Base-by-base conservation (phyloP, 2,113 vertebrate genomes). In the Chinchilla lanigera region DNA sequence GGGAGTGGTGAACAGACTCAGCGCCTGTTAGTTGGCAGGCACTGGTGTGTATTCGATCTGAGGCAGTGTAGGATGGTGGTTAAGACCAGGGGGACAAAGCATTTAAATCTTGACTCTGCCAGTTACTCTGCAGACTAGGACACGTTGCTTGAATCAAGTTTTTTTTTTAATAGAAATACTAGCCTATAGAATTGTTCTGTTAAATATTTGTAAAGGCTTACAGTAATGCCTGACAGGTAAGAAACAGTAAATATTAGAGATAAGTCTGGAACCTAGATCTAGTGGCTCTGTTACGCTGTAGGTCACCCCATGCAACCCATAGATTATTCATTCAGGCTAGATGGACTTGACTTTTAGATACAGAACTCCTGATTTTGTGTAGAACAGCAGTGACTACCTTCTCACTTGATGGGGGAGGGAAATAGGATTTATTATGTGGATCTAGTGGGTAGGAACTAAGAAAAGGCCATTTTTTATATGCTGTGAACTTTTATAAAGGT, bases 41-140 rank as follows among this genome's bases (percentile, higher is more conserved):
- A 22, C 50, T 47, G 38, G 12, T 26, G 33, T 12, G 12, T 58
- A 4, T 35, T 11, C 60, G 26, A n/a, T 17, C 38, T 14, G 20
- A n/a, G 80, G 33, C 20, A 3, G 30, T 24, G 0, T 16, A 67
- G 33, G 3, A 0, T n/a, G 7, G 5, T 63, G 30, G 2, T 56
- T 20, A 61, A 60, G 61, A 44, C 80, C 56, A 50, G 12, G 5
- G 20, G 11, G n/a, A 54, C 71, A 41, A 22, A 86, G 63, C 6
- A 9, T 58, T 65, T 41, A 81, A 56, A 61, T 81, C 20, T 60
- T 63, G 85, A 30, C 17, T 2, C 12, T 2, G 38, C 13, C 60
- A 26, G 35, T 35, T 14, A n/a, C 30, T 81, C 44, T 54, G 52
- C 28, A 54, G 38, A 19, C 56, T n/a, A 60, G 35, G 82, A 67